phyloP scores from a whole-genome alignment of 2,113 vertebrate species.

The Pungitius pungitius region DNA sequence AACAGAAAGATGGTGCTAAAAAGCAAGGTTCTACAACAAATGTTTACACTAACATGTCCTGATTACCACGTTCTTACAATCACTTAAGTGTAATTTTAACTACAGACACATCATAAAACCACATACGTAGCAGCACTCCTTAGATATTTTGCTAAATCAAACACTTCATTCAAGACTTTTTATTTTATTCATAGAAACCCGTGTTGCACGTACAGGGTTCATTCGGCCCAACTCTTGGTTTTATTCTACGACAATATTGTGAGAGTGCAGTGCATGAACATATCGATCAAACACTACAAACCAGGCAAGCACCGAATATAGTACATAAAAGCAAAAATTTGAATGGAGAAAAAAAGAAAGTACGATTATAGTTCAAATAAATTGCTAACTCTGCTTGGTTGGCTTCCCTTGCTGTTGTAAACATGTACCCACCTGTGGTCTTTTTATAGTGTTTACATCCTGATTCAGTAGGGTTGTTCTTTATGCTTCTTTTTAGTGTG shows the following conservation, averaged over 20 bases:
- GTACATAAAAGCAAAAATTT: neutral
- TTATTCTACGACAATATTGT: neutral
- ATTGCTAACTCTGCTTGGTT: neutral
- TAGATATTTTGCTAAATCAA: neutral
- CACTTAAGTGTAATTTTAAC: neutral
- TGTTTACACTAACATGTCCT: constrained; percentile 15
- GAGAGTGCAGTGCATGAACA: neutral
- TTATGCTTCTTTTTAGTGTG: neutral
- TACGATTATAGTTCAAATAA: neutral
- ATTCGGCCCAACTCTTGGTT: neutral
- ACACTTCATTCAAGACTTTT: neutral
- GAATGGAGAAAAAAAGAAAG: neutral
- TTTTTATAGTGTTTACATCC: neutral
- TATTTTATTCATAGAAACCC: too few relatives aligned
- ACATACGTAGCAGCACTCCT: neutral
- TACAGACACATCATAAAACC: neutral
- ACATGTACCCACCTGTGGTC: neutral
- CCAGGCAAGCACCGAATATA: neutral
- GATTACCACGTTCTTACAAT: neutral
- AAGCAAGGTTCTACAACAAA: constrained; percentile 17
- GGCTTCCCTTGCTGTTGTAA: neutral
- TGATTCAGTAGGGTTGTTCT: neutral
- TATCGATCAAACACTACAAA: neutral
- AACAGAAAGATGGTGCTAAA: constrained; percentile 27
- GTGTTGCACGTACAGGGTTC: neutral